phyloP scores from a whole-genome alignment of 2,113 vertebrate species.

The Mobula hypostoma region DNA sequence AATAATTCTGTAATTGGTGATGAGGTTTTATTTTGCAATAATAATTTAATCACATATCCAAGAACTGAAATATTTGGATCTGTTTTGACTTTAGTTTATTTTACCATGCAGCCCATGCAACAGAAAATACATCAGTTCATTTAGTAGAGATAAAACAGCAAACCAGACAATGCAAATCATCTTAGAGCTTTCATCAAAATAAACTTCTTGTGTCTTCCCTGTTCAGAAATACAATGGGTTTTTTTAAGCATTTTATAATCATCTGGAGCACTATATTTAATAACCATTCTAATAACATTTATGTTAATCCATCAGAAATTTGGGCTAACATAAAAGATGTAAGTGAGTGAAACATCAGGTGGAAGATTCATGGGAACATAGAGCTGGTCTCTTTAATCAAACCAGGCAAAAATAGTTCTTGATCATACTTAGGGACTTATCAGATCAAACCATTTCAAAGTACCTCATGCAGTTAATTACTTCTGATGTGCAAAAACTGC shows the following conservation, averaged over 20 bases:
- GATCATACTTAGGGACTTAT: slow-evolving; percentile 13
- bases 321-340: too few species aligned
- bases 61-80: not conserved
- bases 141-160: not conserved
- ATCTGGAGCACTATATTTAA: not conserved
- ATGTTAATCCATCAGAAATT: not conserved
- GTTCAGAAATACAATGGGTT: not conserved
- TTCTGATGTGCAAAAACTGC: not conserved
- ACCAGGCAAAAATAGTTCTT: not conserved
- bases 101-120: not conserved
- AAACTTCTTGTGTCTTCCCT: not conserved
- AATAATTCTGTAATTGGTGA: not conserved
- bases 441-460: slow-evolving; percentile 21
- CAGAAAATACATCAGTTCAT: not conserved
- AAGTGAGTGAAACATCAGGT: not conserved
- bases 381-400: not conserved
- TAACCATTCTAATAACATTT: not conserved
- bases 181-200: not conserved
- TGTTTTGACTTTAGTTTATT: not conserved
- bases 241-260: not conserved
- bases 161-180: not conserved
- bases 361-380: not conserved
- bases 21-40: not conserved
- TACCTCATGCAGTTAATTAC: slow-evolving; percentile 1
- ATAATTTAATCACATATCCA: not conserved